These are phyloP conservation scores for Rhodophaea formosa DNA, from an alignment of 2,888 invertebrate species.

Conservation along the genomic window DNA sequence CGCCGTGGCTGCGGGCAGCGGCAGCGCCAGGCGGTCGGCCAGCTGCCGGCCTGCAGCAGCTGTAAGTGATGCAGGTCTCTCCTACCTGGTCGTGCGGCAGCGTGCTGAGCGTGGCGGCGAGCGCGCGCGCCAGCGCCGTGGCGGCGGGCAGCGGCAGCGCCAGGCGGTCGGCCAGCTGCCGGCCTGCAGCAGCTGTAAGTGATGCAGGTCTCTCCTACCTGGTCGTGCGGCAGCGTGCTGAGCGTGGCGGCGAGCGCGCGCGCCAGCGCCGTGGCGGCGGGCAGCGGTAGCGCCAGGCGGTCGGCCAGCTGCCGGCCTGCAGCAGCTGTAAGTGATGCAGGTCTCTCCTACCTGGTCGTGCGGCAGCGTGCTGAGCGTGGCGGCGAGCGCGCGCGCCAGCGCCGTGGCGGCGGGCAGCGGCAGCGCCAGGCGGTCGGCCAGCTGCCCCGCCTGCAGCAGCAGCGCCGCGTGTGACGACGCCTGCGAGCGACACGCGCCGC, in stretches of 20 bases:
- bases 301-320: slow-evolving; percentile 85
- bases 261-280: slow-evolving; percentile 84
- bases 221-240: slow-evolving; percentile 49
- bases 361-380: slow-evolving; percentile 54
- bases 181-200: too few species aligned
- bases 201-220: too few species aligned
- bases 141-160: too few species aligned
- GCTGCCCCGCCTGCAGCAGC: slow-evolving; percentile 87
- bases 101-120: slow-evolving; percentile 53
- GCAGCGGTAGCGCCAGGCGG: slow-evolving; percentile 84
- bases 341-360: slow-evolving; percentile 29
- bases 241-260: slow-evolving; percentile 77
- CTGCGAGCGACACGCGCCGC: slow-evolving; percentile 88
- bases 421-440: slow-evolving; percentile 82
- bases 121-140: slow-evolving; percentile 84
- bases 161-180: too few species aligned
- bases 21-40: too few species aligned
- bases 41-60: too few species aligned
- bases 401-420: slow-evolving; percentile 86
- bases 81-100: slow-evolving; percentile 42
- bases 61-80: too few species aligned
- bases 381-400: slow-evolving; percentile 82
- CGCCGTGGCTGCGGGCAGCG: too few species aligned
- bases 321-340: too few species aligned
- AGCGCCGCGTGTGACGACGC: slow-evolving; percentile 88